Evolutionary conservation across 2,888 invertebrate species (phyloP).

Genomic region (Plebejus argus): DNA sequence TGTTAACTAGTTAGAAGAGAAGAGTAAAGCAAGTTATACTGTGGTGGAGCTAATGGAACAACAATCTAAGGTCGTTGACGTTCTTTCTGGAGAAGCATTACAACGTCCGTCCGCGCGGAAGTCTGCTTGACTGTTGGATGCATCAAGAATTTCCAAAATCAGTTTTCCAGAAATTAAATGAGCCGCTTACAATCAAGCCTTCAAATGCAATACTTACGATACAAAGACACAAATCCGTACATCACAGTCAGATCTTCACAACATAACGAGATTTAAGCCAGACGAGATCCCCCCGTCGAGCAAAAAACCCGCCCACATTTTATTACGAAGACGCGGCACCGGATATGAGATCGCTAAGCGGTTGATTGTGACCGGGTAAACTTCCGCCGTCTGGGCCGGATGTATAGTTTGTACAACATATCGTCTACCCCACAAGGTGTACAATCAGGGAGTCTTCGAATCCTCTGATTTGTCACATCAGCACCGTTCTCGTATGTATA

Average conservation of each 20-base stretch:
- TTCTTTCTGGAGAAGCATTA: no score
- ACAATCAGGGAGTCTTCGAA: not conserved
- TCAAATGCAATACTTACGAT: slow-evolving; percentile 2
- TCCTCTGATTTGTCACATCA: not conserved
- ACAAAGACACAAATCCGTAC: slow-evolving; percentile 20
- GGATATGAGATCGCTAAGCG: slow-evolving; percentile 21
- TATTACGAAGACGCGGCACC: slow-evolving; percentile 15
- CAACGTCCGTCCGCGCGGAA: no score
- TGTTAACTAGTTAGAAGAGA: no score
- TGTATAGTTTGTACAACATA: slow-evolving; percentile 10
- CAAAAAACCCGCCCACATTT: not conserved
- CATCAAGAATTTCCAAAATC: not conserved
- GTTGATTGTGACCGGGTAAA: slow-evolving; percentile 27
- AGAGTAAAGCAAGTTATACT: no score
- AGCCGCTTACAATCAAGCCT: not conserved
- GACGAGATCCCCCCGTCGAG: not conserved
- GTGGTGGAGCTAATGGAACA: no score
- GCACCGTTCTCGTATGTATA: not conserved
- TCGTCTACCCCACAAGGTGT: not conserved
- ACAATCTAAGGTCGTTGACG: no score
- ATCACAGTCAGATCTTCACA: not conserved
- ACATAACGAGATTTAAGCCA: slow-evolving; percentile 18
- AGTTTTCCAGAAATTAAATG: not conserved
- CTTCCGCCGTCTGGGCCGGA: slow-evolving; percentile 26
- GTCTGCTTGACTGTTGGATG: no score